Percentiles rank a stretch among this genome's conserved stretches.
Evolutionary conservation across 2,888 invertebrate species (phyloP).

Genomic region (Chaetogeoica ovagalla): DNA sequence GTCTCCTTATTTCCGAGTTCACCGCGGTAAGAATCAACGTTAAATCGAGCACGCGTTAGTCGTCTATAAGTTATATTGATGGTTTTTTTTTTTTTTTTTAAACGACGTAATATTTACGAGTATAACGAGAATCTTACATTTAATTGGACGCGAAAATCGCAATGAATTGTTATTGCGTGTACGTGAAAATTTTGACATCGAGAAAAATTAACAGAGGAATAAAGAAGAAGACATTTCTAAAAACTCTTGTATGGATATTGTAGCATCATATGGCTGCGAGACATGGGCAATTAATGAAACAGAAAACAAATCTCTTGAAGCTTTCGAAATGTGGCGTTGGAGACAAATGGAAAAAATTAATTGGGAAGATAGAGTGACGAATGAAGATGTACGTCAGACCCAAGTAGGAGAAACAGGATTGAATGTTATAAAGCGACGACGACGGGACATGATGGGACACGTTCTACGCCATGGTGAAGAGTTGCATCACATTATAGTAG

Average conservation of each 20-base stretch:
- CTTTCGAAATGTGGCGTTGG: neutral
- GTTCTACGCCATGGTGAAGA: neutral
- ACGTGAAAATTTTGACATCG: no score
- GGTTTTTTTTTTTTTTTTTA: no score
- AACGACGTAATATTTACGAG: no score
- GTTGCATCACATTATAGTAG: neutral
- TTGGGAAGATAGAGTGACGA: neutral
- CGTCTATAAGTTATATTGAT: no score
- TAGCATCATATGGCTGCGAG: neutral
- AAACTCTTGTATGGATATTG: neutral
- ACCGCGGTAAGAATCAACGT: no score
- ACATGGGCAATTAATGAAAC: neutral
- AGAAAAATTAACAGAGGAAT: neutral
- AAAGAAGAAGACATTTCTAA: neutral
- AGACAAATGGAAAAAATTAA: conserved; percentile 1
- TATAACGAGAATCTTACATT: no score
- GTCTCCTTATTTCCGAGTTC: no score
- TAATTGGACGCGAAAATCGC: no score
- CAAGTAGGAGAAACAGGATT: neutral
- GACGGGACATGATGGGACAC: no score
- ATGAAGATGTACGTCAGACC: conserved; percentile 1
- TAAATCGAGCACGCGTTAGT: no score
- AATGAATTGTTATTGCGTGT: no score
- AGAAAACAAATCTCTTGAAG: neutral
- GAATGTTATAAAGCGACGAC: neutral